phyloP scores from a whole-genome alignment of 2,113 vertebrate species.

The Lophochroa leadbeateri region DNA sequence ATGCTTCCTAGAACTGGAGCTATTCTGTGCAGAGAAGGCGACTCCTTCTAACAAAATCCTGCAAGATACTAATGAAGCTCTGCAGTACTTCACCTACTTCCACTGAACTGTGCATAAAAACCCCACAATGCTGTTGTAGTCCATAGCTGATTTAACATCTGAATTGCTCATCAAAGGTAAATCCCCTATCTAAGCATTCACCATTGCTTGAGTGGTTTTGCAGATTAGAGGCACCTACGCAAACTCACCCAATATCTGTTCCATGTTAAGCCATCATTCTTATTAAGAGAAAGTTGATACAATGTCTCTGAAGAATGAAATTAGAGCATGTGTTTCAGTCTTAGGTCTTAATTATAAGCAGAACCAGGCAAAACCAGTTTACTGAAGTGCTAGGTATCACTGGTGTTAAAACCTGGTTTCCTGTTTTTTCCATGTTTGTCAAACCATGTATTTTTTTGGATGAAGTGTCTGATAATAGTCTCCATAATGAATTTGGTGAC shows the following conservation, averaged over 20 bases:
- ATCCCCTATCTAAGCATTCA: background rate
- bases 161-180: conserved; percentile 4
- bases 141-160: background rate
- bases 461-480: background rate
- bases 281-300: background rate
- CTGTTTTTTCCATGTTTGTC: background rate
- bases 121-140: background rate
- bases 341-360: background rate
- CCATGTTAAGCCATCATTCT: background rate
- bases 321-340: background rate
- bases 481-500: background rate
- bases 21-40: fast-evolving
- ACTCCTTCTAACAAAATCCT: background rate
- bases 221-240: background rate
- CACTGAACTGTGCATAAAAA: background rate
- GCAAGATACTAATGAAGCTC: background rate
- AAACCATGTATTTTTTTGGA: background rate
- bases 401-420: background rate
- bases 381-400: background rate
- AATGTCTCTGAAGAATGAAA: background rate
- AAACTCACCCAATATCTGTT: background rate
- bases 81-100: background rate
- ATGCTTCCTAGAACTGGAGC: background rate
- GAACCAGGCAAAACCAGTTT: background rate
- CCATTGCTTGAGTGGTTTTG: background rate